Base-by-base conservation (phyloP, 1,140 invertebrate genomes). In the Zaprionus africanus region DNA sequence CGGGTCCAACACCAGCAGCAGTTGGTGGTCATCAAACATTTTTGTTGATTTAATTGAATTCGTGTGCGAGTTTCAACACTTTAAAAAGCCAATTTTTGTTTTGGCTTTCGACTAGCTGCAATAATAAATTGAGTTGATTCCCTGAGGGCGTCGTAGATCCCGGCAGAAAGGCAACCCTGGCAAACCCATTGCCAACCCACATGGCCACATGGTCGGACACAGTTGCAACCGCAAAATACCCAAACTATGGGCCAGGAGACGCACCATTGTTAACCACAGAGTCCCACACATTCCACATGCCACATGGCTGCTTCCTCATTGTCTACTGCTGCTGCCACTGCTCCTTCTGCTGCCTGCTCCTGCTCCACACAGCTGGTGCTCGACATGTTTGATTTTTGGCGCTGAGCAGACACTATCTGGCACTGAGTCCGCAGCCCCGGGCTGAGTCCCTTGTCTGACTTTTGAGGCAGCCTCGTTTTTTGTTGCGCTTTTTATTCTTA, bases 121-220 rank as follows among this genome's bases (percentile, higher is more conserved):
- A 90, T 90, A 90, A 90, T 90, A 90, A 90, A 90, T 90, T 90
- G 86, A 90, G 81, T 90, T 81, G 83, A 74, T 90, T 90, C 85
- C 83, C 86, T 13, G 38, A 66, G 82, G 85, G 76, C 66, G 17
- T 17, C 51, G 22, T 11, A 51, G 15, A 31, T 12, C 57, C 60
- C 36, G 13, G 49, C 26, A 54, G 41, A 24, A 17, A 9, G n/a
- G 57, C 19, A 5, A 22, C 11, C 11, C 11, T 1, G n/a, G 19
- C 19, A 6, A 41, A 41, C 41, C 41, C 46, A 13, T 51, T 51
- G 46, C 46, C 11, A n/a, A 19, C n/a, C 46, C 46, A 24, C 46
- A 19, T 49, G 46, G 46, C 46, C 46, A 49, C 19, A 57, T n/a
- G 41, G 41, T 46, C 51, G 49, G 57, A 64, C 26, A 38, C 70